Base-by-base conservation (phyloP, 2,888 invertebrate species). In the Crepidodera aurea region DNA sequence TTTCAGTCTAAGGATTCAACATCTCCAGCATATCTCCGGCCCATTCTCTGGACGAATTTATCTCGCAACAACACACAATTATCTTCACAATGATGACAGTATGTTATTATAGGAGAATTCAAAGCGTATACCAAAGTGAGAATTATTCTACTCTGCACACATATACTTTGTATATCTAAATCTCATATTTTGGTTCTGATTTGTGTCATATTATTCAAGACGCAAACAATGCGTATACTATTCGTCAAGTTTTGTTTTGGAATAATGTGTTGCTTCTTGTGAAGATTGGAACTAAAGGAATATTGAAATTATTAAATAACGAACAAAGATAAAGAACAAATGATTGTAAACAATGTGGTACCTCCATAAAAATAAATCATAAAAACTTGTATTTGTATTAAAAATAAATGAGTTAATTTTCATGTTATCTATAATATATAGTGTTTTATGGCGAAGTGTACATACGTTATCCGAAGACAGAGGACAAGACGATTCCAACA, bases 1-100 rank as follows among this genome's bases (percentile, higher is more conserved):
- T 75, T 71, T 71, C 62, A 70, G 68, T 65, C 66, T 65, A 46
- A 57, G 62, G 64, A 55, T 61, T 66, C 51, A 60, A 70, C 74
- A 72, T 74, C 73, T 48, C 18, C 59, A 57, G 48, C 48, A 71
- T 72, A 68, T 60, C 63, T 61, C 59, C 69, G 68, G 71, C 72
- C 71, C 74, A 77, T 78, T 78, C 77, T 77, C 76, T 75, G 72
- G 72, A 71, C 74, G 75, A 77, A 78, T 78, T 78, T 78, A 79
- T 79, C 79, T 78, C 76, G 71, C 72, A 72, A 74, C 73, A 75
- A 72, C 78, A 78, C 69, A 78, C 78, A 78, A 77, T 78, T 78
- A 78, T 77, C 72, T 65, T 66, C 70, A 78, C 77, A 77, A 78
- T 76, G 75, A 76, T 73, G 73, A 74, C 76, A 76, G 75, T 76